A percentile compares a stretch with the other conserved stretches of the same genome.
phyloP scores from a whole-genome alignment of 2,888 invertebrate species.

The Netelia virgata region DNA sequence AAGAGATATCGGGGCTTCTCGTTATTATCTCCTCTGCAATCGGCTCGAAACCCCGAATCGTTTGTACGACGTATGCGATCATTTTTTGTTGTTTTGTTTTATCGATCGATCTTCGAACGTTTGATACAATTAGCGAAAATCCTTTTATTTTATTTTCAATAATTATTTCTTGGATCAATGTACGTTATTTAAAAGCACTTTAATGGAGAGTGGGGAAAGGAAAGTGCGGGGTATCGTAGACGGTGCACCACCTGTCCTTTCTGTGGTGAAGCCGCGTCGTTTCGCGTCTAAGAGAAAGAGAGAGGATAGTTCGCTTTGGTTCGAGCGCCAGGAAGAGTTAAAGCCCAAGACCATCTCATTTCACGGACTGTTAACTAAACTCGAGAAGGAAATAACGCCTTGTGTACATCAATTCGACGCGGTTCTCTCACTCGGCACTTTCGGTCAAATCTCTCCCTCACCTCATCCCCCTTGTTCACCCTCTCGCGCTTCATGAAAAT shows the following conservation, averaged over 20 bases:
- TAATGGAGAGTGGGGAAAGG: background rate
- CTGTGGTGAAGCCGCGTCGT: background rate
- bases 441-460: slow-evolving; percentile 11
- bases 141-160: too few species aligned
- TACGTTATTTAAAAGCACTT: slow-evolving; percentile 11
- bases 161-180: background rate
- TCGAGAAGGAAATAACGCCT: slow-evolving; percentile 58
- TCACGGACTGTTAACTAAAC: slow-evolving; percentile 66
- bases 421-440: slow-evolving; percentile 4
- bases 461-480: slow-evolving; percentile 28
- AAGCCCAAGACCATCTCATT: slow-evolving; percentile 58
- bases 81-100: too few species aligned
- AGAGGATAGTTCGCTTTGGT: slow-evolving; percentile 8
- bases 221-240: slow-evolving; percentile 15
- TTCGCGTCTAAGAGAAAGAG: background rate
- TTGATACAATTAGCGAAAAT: too few species aligned
- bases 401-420: slow-evolving; percentile 44
- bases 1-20: slow-evolving; percentile 1
- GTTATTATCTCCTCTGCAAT: too few species aligned
- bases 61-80: too few species aligned
- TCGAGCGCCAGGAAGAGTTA: slow-evolving; percentile 20
- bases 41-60: too few species aligned
- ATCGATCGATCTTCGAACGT: too few species aligned
- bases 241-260: background rate
- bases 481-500: slow-evolving; percentile 3